These are phyloP conservation scores for Scomber scombrus DNA, from an alignment of 2,113 vertebrate species.

Conservation along the genomic window DNA sequence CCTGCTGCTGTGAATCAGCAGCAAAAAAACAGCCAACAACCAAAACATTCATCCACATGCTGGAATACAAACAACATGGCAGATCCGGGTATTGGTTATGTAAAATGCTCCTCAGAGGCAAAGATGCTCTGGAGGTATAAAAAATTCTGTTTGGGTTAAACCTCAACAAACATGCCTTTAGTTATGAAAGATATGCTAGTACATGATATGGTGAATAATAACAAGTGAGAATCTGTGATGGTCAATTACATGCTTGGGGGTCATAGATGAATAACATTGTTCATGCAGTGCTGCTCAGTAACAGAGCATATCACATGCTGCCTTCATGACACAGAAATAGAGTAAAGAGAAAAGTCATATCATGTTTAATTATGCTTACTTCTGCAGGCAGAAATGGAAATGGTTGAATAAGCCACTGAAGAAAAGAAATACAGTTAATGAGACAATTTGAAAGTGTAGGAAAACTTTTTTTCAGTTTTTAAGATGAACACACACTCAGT, in stretches of 20 bases:
- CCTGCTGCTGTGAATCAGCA: conserved; percentile 54
- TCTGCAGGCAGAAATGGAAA: not conserved
- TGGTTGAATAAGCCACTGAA: not conserved
- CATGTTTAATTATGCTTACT: not conserved
- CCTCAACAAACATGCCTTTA: not conserved
- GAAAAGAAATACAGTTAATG: not conserved
- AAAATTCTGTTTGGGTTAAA: not conserved
- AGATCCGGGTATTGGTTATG: conserved; percentile 27
- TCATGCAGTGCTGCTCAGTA: not conserved
- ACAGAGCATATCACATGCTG: not conserved
- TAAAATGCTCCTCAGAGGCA: conserved; percentile 8
- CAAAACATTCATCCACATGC: conserved; percentile 31
- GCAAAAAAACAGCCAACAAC: conserved; percentile 39
- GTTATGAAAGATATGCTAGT: not conserved
- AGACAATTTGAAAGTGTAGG: not conserved
- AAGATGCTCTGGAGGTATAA: not conserved
- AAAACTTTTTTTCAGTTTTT: not conserved
- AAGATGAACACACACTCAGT: not conserved
- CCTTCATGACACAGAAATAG: not conserved
- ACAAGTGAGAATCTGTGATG: not conserved
- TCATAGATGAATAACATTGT: not conserved
- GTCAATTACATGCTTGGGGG: not conserved
- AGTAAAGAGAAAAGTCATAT: conserved; percentile 4
- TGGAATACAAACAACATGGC: conserved; percentile 18
- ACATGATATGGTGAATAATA: not conserved